A percentile compares a stretch with the other conserved stretches of the same genome.
Evolutionary conservation across 1,140 invertebrate genomes (phyloP).

Genomic region (Matsumurasca onukii): DNA sequence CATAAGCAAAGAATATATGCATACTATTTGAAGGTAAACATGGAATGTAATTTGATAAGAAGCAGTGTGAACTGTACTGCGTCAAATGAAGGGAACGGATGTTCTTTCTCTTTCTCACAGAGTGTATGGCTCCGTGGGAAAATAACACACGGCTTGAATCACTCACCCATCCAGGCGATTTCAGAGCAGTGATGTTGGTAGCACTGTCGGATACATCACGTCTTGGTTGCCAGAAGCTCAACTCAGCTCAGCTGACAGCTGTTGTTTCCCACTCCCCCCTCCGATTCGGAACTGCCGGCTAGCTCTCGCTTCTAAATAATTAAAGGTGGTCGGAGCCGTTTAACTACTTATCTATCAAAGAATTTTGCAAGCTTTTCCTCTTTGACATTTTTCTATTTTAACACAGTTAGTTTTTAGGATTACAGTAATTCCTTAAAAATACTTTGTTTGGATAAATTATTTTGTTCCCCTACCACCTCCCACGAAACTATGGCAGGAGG

Average conservation of each 20-base stretch:
- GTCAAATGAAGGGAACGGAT: slow-evolving; percentile 41
- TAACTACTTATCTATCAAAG: no score
- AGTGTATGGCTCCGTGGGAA: slow-evolving; percentile 40
- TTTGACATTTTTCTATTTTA: no score
- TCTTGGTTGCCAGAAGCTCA: not conserved
- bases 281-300: no score
- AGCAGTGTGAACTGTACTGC: slow-evolving; percentile 24
- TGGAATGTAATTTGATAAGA: slow-evolving; percentile 11
- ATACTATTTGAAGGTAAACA: not conserved
- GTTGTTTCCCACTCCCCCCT: no score
- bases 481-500: slow-evolving; percentile 3
- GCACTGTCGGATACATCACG: slow-evolving; percentile 30
- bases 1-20: no score
- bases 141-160: slow-evolving; percentile 41
- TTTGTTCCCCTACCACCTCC: not conserved
- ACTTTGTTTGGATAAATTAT: no score
- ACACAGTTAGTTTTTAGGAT: no score
- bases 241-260: slow-evolving; percentile 1
- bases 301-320: no score
- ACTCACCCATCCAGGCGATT: slow-evolving; percentile 32
- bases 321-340: no score
- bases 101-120: slow-evolving; percentile 42
- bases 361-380: no score
- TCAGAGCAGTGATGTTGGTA: slow-evolving; percentile 31
- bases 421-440: no score